These are phyloP conservation scores for Catocala sponsa DNA, from an alignment of 2,888 invertebrate genomes.

Conservation along the genomic window DNA sequence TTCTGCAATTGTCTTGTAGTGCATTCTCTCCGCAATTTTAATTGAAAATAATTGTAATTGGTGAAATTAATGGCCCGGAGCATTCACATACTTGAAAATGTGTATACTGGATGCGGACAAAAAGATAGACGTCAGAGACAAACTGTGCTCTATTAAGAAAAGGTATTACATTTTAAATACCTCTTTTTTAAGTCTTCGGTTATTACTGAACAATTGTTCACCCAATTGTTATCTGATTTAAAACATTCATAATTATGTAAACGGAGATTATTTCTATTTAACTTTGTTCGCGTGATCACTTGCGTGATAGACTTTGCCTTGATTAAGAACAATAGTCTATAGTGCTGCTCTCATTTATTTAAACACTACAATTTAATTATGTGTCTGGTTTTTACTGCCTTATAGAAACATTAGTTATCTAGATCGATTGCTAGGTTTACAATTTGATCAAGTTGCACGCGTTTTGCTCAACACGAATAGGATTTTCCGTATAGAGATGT, in stretches of 20 bases:
- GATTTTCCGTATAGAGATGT: no score
- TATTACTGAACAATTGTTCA: not conserved
- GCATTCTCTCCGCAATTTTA: constrained; percentile 23
- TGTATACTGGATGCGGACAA: constrained; percentile 65
- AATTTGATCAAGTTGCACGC: no score
- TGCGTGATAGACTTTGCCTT: constrained; percentile 18
- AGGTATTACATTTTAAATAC: constrained; percentile 55
- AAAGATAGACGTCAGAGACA: constrained; percentile 40
- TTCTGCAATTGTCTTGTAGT: constrained; percentile 55
- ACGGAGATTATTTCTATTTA: not conserved
- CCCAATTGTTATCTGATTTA: not conserved
- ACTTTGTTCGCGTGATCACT: not conserved
- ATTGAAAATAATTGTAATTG: constrained; percentile 14
- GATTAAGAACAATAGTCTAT: constrained; percentile 24
- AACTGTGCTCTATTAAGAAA: constrained; percentile 65
- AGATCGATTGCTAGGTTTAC: no score
- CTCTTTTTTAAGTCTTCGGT: no score
- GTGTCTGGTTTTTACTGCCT: no score
- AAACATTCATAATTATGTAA: not conserved
- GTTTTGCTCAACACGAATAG: no score
- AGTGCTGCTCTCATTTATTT: no score
- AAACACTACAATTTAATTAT: no score
- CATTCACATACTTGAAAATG: constrained; percentile 57
- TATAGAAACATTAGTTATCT: no score
- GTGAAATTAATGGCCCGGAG: constrained; percentile 25